Base-by-base conservation (phyloP, 2,113 vertebrate species). In the Limnothrissa miodon region DNA sequence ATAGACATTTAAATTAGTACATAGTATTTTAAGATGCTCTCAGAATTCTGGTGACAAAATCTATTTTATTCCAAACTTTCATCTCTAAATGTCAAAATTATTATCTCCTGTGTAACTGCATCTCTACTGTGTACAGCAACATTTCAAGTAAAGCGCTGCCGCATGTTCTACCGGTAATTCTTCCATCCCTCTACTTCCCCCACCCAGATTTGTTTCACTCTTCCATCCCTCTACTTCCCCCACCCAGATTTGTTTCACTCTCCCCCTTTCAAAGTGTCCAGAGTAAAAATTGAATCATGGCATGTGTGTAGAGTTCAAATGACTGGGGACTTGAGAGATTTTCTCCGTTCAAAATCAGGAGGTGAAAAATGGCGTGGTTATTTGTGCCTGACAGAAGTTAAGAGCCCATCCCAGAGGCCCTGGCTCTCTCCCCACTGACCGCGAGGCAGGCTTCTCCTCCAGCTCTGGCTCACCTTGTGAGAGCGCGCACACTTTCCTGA, bases 351-450 rank as follows among this genome's bases (percentile, higher is more conserved):
- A 93, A 94, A 93, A 94, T 92, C 90, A 89, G 89, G 88, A 89
- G 89, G 93, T 95, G 93, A 95, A 95, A 95, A 94, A 95, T 94
- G 92, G 93, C 83, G 80, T 91, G 92, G 92, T 94, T 95, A 94
- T 95, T 95, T 95, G 93, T 94, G 91, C 93, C 92, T 95, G 94
- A 95, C 94, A 95, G 94, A 94, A 95, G 94, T 95, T 95, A 95
- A 95, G 93, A 95, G 94, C 92, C 92, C 94, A 90, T 95, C 94
- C 94, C 93, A 53, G 88, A 90, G 93, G 93, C 92, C 90, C 85
- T 10, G 2, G 42, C 85, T 81, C 92, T 85, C 91, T 95, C 93
- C 94, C 93, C 70, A 89, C 91, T 94, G 94, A 94, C 93, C 92
- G 86, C 87, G 78, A 93, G 91, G 85, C 89, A 91, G 91, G 89